Conservation (phyloP, 2,797 vertebrate genomes). For the Phrynocephalus vlangalii region DNA sequence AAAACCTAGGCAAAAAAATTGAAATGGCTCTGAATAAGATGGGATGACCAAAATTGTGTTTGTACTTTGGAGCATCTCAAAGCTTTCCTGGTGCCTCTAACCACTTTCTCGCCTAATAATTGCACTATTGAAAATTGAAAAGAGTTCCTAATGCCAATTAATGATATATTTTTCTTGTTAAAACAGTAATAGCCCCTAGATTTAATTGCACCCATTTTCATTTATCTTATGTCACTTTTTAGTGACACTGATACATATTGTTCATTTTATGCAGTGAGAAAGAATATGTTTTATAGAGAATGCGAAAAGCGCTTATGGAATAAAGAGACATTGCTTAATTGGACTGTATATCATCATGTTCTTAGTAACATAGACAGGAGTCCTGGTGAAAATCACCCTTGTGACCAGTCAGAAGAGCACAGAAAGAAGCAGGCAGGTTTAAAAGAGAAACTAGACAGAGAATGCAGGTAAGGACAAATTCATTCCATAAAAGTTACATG, state of each 20-base stretch:
- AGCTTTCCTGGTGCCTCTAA: background rate
- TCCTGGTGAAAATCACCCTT: conserved; percentile 39
- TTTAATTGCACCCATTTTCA: conserved; percentile 57
- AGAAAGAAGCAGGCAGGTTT: background rate
- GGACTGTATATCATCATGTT: conserved; percentile 61
- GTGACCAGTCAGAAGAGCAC: background rate
- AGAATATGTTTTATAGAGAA: conserved; percentile 64
- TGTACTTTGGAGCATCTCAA: background rate
- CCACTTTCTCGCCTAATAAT: background rate
- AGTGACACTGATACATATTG: conserved; percentile 3
- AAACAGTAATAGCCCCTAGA: conserved; percentile 43
- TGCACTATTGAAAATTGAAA: conserved; percentile 10
- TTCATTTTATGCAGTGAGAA: conserved; percentile 58
- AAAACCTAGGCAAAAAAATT: conserved; percentile 20
- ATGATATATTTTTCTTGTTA: conserved; percentile 60
- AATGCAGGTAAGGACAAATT: background rate
- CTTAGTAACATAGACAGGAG: conserved; percentile 58
- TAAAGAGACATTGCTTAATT: conserved; percentile 58
- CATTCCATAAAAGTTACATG: background rate
- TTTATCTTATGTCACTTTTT: conserved; percentile 46
- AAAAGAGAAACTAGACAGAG: background rate
- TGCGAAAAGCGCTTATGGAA: conserved; percentile 60
- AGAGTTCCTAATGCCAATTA: conserved; percentile 36
- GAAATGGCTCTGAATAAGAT: conserved; percentile 36
- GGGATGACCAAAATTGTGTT: background rate